A percentile compares a stretch with the other conserved stretches of the same genome.
Conservation (phyloP, 2,888 invertebrate genomes). For the Entomobrya multifasciata region DNA sequence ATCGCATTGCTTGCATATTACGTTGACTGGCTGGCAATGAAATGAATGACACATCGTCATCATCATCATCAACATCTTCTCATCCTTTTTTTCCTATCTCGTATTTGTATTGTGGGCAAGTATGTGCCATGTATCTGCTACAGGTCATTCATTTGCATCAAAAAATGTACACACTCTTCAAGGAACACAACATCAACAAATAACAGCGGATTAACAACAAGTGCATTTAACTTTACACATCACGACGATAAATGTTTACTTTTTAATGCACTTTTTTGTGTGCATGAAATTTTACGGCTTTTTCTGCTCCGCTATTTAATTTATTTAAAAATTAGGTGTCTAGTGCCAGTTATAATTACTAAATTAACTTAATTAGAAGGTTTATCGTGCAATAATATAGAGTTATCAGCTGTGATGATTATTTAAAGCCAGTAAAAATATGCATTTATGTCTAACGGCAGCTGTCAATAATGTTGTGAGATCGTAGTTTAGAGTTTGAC, state of each 20-base stretch:
- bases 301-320: background rate
- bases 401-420: too few species aligned
- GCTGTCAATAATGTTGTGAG: too few species aligned
- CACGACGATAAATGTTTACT: background rate
- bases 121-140: background rate
- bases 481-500: too few species aligned
- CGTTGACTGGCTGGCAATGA: background rate
- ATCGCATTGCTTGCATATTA: background rate
- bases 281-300: background rate
- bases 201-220: background rate
- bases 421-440: too few species aligned
- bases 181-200: slow-evolving; percentile 30
- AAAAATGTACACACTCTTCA: background rate
- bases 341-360: background rate
- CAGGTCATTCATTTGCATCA: slow-evolving; percentile 4
- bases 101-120: background rate
- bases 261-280: background rate
- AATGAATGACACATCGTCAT: slow-evolving; percentile 49
- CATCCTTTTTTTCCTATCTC: background rate
- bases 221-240: background rate
- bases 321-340: background rate
- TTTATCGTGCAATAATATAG: background rate
- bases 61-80: slow-evolving; percentile 20
- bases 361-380: background rate
- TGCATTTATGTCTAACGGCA: too few species aligned